A percentile compares a stretch with the other conserved stretches of the same genome.
phyloP scores from a whole-genome alignment of 2,888 invertebrate species.

The Hoplodrina ambigua region DNA sequence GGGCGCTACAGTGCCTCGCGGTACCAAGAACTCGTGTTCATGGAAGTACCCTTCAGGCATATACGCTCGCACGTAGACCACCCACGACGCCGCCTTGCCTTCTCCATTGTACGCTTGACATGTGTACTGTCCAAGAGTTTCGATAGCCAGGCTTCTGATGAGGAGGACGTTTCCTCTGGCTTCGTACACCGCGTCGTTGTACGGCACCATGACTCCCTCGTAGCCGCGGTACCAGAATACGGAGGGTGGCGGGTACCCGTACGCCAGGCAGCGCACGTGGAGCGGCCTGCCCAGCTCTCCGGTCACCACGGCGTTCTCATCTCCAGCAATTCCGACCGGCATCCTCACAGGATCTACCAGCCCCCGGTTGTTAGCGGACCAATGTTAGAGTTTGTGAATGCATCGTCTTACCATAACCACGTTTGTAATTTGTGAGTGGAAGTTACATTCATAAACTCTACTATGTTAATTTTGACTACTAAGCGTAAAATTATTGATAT shows the following conservation, averaged over 20 bases:
- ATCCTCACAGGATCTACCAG: constrained; percentile 90
- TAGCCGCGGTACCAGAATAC: constrained; percentile 96
- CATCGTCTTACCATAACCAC: constrained; percentile 43
- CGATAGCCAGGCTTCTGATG: constrained; percentile 93
- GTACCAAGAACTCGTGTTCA: constrained; percentile 69
- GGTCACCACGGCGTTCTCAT: constrained; percentile 91
- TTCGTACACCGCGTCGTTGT: constrained; percentile 92
- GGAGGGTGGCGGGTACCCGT: constrained; percentile 94
- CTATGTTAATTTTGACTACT: constrained; percentile 73
- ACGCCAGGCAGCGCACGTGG: constrained; percentile 94
- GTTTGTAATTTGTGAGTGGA: constrained; percentile 35
- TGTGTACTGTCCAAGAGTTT: constrained; percentile 95
- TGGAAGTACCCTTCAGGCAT: constrained; percentile 91
- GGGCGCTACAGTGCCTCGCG: constrained; percentile 57
- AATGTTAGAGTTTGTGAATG: constrained; percentile 70
- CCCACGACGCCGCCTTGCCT: constrained; percentile 94
- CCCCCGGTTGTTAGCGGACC: constrained; percentile 70
- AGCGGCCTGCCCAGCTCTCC: constrained; percentile 94
- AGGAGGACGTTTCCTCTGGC: constrained; percentile 94
- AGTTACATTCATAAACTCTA: constrained; percentile 75
- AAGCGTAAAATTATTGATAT: constrained; percentile 70
- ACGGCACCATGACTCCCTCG: constrained; percentile 93
- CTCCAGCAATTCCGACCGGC: constrained; percentile 92
- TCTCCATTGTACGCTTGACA: constrained; percentile 97
- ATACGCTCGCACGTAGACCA: constrained; percentile 93